A percentile compares a stretch with the other conserved stretches of the same genome.
Evolutionary conservation across 2,797 vertebrate species (phyloP).

Genomic region (Poecile montanus): DNA sequence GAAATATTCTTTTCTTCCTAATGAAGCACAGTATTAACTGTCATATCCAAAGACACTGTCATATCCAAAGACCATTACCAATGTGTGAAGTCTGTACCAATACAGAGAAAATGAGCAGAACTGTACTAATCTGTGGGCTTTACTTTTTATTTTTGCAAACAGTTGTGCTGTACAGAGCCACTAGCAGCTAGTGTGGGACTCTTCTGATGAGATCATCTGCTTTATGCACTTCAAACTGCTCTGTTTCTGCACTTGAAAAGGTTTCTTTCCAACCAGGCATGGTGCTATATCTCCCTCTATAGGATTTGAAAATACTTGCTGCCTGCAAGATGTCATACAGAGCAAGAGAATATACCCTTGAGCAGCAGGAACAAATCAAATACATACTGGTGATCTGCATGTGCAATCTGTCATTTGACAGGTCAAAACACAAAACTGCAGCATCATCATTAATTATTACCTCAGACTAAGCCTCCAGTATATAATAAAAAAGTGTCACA

Average conservation of each 20-base stretch:
- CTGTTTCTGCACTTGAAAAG: neutral
- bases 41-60: neutral
- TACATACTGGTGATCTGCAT: neutral
- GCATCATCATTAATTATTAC: neutral
- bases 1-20: neutral
- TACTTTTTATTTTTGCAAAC: neutral
- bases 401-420: neutral
- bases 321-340: neutral
- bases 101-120: neutral
- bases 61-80: neutral
- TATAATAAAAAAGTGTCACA: neutral
- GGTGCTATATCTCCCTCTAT: constrained; percentile 9
- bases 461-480: neutral
- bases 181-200: neutral
- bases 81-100: neutral
- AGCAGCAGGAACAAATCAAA: neutral
- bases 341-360: neutral
- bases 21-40: neutral
- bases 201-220: neutral
- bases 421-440: neutral
- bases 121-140: neutral
- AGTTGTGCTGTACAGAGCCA: neutral
- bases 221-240: neutral
- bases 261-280: neutral
- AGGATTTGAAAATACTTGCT: constrained; percentile 19